phyloP scores from a whole-genome alignment of 2,888 invertebrate genomes.

The Drosophila maculinotata region DNA sequence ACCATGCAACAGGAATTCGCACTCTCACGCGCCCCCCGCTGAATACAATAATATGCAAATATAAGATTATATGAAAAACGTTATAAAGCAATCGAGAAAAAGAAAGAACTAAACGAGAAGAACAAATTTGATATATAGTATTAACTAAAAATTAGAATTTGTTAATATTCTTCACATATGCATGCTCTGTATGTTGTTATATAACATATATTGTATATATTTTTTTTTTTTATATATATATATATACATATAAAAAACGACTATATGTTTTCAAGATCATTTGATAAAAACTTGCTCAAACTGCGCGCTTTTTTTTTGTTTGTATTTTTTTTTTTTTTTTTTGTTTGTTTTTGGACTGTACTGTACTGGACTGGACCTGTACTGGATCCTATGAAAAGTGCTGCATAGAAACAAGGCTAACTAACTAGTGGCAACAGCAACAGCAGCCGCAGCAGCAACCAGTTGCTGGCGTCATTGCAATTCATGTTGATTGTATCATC shows the following conservation, averaged over 20 bases:
- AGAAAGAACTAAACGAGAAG: constrained; percentile 12
- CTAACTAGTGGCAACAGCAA: constrained; percentile 49
- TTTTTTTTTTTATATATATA: no score
- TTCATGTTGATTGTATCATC: constrained; percentile 84
- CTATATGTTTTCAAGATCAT: constrained; percentile 84
- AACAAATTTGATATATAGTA: constrained; percentile 14
- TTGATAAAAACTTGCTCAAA: constrained; percentile 75
- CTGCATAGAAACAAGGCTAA: constrained; percentile 47
- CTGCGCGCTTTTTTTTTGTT: constrained; percentile 22
- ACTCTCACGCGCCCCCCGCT: constrained; percentile 53
- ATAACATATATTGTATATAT: constrained; percentile 25
- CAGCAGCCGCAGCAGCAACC: constrained; percentile 36
- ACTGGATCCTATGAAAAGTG: constrained; percentile 29
- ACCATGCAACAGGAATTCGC: constrained; percentile 22
- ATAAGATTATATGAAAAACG: constrained; percentile 12
- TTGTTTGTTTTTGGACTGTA: constrained; percentile 34
- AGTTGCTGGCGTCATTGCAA: constrained; percentile 70
- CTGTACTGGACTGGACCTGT: constrained; percentile 34
- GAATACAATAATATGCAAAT: constrained; percentile 5
- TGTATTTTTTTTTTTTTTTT: constrained; percentile 35
- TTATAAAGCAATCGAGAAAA: constrained; percentile 16
- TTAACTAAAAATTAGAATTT: constrained; percentile 42
- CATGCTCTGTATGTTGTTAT: constrained; percentile 27
- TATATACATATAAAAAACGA: constrained; percentile 74
- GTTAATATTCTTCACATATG: constrained; percentile 49